Base-by-base conservation (phyloP, 2,888 invertebrate species). In the Phaonia tiefii region DNA sequence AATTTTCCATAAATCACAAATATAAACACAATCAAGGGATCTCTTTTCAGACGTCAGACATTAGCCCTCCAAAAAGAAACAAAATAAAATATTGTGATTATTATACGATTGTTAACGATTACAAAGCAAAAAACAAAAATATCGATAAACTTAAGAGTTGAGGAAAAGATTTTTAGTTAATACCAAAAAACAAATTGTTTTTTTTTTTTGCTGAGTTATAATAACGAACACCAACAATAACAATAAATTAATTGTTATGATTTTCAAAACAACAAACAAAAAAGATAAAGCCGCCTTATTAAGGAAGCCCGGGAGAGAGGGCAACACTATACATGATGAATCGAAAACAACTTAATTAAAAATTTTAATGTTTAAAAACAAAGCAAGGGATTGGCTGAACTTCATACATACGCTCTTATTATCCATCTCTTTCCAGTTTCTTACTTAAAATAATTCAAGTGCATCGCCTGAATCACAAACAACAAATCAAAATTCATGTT, bases 281-380 rank as follows among this genome's bases (percentile, higher is more conserved):
- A 54, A 54, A 22, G 54, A 5, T 5, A 8, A 31, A 25, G 54
- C 54, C 25, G 54, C 54, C 25, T 54, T 54, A 15, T 22, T 22
- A 25, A 25, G 25, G 54, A 54, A 54, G 54, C 25, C 13, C 10
- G 11, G 1, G 4, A 31, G 65, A 58, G 74, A 70, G 74, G 58
- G n/a, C n/a, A n/a, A n/a, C n/a, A n/a, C n/a, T n/a, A n/a, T n/a
- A n/a, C 66, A 79, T 79, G 79, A 70, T 54, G 17, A 80, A 73
- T n/a, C 46, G 65, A 73, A 76, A 84, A 87, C 87, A 22, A 54
- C 54, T 54, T 22, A 54, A 25, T 54, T 25, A 54, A 54, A 22
- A 10, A 54, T 54, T 54, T 54, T 54, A 3, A 54, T 54, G 22
- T 20, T 44, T 44, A 2, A 44, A 10, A 37, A 4, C n/a, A n/a